phyloP scores from a whole-genome alignment of 2,113 vertebrate genomes.

The Erythrocercus mccallii region DNA sequence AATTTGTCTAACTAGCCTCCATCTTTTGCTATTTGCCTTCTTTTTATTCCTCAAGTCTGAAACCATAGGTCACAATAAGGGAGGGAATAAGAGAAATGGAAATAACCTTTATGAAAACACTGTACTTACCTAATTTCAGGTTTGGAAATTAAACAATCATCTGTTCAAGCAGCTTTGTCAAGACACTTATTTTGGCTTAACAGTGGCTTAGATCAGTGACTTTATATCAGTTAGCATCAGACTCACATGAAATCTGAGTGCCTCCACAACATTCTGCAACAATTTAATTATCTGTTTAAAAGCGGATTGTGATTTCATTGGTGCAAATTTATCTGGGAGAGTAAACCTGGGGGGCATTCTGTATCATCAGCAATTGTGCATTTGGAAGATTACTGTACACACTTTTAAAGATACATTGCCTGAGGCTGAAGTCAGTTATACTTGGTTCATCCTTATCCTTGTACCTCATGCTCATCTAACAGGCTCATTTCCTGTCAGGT shows the following conservation, averaged over 20 bases:
- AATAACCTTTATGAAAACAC: not conserved
- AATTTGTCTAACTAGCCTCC: not conserved
- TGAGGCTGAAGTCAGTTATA: not conserved
- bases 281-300: not conserved
- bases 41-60: not conserved
- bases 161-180: not conserved
- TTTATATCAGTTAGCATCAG: not conserved
- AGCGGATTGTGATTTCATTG: not conserved
- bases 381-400: not conserved
- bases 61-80: not conserved
- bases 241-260: not conserved
- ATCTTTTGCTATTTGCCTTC: not conserved
- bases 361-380: not conserved
- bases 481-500: not conserved
- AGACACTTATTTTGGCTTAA: not conserved
- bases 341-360: not conserved
- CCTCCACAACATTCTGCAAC: not conserved
- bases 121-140: not conserved
- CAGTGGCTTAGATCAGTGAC: not conserved
- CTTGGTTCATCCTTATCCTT: not conserved
- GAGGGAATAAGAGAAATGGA: not conserved
- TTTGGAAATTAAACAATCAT: not conserved
- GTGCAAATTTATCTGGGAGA: not conserved
- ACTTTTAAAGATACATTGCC: not conserved
- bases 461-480: not conserved